Evolutionary conservation across 2,888 invertebrate species (phyloP).

Genomic region (Shargacucullia verbasci): DNA sequence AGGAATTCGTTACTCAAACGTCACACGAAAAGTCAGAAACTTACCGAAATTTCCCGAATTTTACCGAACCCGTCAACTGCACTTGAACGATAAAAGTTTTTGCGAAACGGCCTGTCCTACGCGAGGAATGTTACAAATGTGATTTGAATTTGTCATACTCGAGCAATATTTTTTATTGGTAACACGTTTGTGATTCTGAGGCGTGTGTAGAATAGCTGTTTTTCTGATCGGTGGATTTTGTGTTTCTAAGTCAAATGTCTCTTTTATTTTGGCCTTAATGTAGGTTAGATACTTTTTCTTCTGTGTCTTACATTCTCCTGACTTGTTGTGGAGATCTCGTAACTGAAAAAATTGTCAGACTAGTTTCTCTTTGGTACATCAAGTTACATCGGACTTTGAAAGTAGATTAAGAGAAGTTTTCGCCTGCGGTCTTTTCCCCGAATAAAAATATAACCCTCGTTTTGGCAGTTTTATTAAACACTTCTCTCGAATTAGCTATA

Average conservation of each 20-base stretch:
- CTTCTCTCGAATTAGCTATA: neutral
- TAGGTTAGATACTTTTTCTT: neutral
- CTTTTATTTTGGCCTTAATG: slow-evolving; percentile 2
- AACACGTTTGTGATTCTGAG: slow-evolving; percentile 49
- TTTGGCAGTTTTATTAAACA: too few species aligned
- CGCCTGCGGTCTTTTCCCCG: too few species aligned
- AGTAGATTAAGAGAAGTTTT: too few species aligned
- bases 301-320: too few species aligned
- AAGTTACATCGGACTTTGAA: too few species aligned
- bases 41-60: slow-evolving; percentile 31
- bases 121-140: slow-evolving; percentile 56
- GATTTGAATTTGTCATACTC: slow-evolving; percentile 60
- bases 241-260: slow-evolving; percentile 19
- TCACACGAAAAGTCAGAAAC: slow-evolving; percentile 34
- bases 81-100: slow-evolving; percentile 55
- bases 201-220: slow-evolving; percentile 50
- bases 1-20: slow-evolving; percentile 34
- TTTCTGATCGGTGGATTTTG: slow-evolving; percentile 31
- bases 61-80: slow-evolving; percentile 44
- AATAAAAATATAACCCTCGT: too few species aligned
- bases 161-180: slow-evolving; percentile 54
- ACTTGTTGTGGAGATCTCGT: too few species aligned
- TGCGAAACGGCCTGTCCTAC: slow-evolving; percentile 26
- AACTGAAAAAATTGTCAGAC: too few species aligned
- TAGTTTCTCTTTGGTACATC: too few species aligned